Evolutionary conservation across 1,140 invertebrate species (phyloP), one percentile per base, ranked within the genome.

Genomic region (Scaptomyza pallida): DNA sequence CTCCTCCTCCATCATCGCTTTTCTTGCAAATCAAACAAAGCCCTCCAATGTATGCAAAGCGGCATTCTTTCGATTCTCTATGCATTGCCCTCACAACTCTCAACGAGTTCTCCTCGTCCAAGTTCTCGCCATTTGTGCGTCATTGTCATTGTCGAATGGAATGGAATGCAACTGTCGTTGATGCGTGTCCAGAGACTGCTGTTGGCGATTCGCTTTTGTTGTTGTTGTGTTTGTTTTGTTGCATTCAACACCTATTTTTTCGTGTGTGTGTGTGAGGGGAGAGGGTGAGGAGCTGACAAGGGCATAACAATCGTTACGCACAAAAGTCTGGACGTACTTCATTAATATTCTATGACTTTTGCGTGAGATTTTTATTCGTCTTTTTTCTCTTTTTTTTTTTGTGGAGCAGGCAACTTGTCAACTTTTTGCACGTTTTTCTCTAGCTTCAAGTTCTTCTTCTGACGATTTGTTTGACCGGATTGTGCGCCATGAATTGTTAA

Each of bases 401-500:
- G 44, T 47, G 13, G 13, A 23, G 48, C 37, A 19, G 21, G 9
- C 37, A 35, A 50, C 47, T 62, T 62, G 48, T 62, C 60, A 62
- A 62, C 60, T 55, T 64, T 45, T 60, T 47, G 56, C 56, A 52
- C 56, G 65, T 59, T 61, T n/a, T 51, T 60, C 30, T 37, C 26
- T 52, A 41, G 23, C 55, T 60, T 26, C n/a, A n/a, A 56, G 45
- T 23, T 45, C 0, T 44, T 26, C 48, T 51, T 5, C n/a, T 3
- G 2, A 30, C 50, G 54, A 56, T 56, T 41, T 59, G 30, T 37
- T 40, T 65, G 59, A 48, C 43, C 44, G 44, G 37, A 41, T 74
- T 80, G 78, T 81, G 78, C 75, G 78, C 72, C 75, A 83, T 75
- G 79, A 83, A 78, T 83, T 83, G 79, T 83, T 83, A 83, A 78